Evolutionary conservation across 1,140 invertebrate species (phyloP).

Genomic region (Ceratoteleas bidentatus): DNA sequence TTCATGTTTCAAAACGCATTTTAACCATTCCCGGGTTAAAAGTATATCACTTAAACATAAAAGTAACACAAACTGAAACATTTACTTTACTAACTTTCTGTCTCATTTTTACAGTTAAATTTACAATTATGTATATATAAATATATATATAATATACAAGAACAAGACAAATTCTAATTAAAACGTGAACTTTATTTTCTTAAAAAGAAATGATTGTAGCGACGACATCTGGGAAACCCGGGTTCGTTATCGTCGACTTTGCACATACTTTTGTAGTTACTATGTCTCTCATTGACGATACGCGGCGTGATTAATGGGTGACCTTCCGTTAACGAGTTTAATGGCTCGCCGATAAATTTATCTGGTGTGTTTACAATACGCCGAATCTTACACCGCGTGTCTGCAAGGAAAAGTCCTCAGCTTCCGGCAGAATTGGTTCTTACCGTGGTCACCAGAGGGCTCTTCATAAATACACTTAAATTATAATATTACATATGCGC

Average conservation of each 20-base stretch:
- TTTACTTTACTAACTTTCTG: too few species aligned
- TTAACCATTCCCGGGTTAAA: too few species aligned
- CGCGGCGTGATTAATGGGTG: slow-evolving; percentile 17
- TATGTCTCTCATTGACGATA: slow-evolving; percentile 39
- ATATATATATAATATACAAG: neutral
- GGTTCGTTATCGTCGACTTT: slow-evolving; percentile 26
- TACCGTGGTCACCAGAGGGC: too few species aligned
- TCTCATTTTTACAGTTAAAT: too few species aligned
- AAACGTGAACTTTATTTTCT: slow-evolving; percentile 7
- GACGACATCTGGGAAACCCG: slow-evolving; percentile 20
- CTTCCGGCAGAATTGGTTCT: neutral
- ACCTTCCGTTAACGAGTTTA: slow-evolving; percentile 53
- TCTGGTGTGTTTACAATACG: slow-evolving; percentile 1
- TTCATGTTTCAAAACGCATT: too few species aligned
- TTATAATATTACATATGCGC: neutral
- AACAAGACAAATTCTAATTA: neutral
- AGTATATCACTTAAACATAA: too few species aligned
- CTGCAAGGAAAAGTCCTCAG: neutral
- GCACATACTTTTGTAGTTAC: slow-evolving; percentile 41
- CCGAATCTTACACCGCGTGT: neutral
- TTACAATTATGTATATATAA: neutral
- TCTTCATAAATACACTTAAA: neutral
- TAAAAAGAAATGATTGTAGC: slow-evolving; percentile 12
- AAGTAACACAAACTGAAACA: too few species aligned
- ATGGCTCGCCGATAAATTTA: slow-evolving; percentile 49